Base-by-base conservation (phyloP, 2,797 vertebrate genomes). In the Onychomys torridus region DNA sequence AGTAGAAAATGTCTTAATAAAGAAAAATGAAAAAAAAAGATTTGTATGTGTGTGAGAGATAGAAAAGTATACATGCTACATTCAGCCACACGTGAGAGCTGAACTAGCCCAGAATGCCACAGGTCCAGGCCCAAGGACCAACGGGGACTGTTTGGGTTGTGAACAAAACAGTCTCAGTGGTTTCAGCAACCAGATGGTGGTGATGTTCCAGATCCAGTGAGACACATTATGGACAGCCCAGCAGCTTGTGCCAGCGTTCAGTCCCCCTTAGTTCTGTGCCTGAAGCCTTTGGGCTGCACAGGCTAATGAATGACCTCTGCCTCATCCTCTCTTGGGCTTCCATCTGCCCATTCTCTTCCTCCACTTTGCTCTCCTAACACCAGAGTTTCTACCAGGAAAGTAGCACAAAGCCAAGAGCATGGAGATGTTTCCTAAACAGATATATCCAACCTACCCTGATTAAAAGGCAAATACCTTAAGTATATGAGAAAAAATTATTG, bases 381-480 rank as follows among this genome's bases (percentile, higher is more conserved):
- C 0, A 34, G 34, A 57, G 8, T n/a, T 71, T 71, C 65, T 29
- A 11, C 13, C 37, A 87, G 34, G 67, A 40, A 73, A 65, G 29
- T 6, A 37, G 49, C n/a, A 21, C 49, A 40, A 73, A 27, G 85
- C 25, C 37, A 11, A 40, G 25, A 73, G 32, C n/a, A 8, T 73
- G 32, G 71, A n/a, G 37, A 63, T 52, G n/a, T 52, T 95, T 94
- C 57, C 49, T 89, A 49, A 94, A 57, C 57, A 46, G 83, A 77
- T 8, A 16, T 61, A 34, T 65, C 86, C 85, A 8, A 17, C n/a
- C 34, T 89, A 13, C 59, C 83, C 85, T 40, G 12, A 37, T 85
- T 73, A 27, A 37, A 71, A 37, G 21, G 32, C 21, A 69, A 55
- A 11, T 73, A 52, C 21, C 55, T n/a, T 78, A 85, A 76, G 27